Percentiles rank a stretch among this genome's conserved stretches.
Evolutionary conservation across 2,888 invertebrate species (phyloP).

Genomic region (Coelogynopora nodosa): DNA sequence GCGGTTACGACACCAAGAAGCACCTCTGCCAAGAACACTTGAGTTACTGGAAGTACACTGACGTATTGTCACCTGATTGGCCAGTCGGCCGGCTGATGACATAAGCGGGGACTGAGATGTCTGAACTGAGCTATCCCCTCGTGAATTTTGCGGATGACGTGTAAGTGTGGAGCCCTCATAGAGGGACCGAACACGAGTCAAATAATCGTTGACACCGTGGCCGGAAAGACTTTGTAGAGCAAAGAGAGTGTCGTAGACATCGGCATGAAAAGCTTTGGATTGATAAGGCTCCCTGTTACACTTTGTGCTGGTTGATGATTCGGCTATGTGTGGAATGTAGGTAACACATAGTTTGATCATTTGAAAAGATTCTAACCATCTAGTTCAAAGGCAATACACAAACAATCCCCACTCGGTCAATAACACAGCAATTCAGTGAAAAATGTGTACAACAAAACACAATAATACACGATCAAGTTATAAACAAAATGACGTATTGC

Average conservation of each 20-base stretch:
- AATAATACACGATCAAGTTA: too few species aligned
- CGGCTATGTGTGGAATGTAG: background rate
- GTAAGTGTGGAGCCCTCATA: constrained; percentile 52
- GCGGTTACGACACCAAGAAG: constrained; percentile 4
- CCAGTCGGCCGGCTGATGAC: background rate
- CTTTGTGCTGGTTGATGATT: background rate
- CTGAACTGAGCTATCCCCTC: background rate
- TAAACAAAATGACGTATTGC: too few species aligned
- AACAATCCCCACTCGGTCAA: too few species aligned
- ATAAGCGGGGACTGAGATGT: background rate
- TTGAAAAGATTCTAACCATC: too few species aligned
- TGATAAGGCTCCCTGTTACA: constrained; percentile 56
- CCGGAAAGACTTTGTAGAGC: constrained; percentile 57
- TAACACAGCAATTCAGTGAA: too few species aligned
- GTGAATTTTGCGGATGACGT: background rate
- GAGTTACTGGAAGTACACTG: background rate
- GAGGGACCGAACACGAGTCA: constrained; percentile 55
- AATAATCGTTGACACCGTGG: constrained; percentile 53
- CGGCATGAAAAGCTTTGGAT: constrained; percentile 59
- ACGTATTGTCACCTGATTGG: constrained; percentile 20
- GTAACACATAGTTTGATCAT: too few species aligned
- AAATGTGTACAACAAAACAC: too few species aligned
- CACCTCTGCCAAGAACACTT: background rate
- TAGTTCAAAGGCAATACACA: too few species aligned
- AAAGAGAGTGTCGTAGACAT: constrained; percentile 59